Conservation (phyloP, 2,888 invertebrate species). For the Drosophila aldrichi region DNA sequence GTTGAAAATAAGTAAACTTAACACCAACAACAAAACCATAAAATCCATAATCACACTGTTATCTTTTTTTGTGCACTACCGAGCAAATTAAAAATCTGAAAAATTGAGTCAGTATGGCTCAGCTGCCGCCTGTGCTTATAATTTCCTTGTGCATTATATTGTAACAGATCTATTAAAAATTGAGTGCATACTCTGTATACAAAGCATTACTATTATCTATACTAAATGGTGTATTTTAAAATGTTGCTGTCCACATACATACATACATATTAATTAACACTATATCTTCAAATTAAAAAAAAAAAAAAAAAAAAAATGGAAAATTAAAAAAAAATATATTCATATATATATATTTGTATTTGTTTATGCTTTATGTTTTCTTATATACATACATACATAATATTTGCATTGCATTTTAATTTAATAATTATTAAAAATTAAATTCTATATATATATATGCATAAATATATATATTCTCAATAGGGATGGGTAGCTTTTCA, state of each 20-base stretch:
- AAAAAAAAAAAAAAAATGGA: slow-evolving; percentile 15
- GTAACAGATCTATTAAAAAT: slow-evolving; percentile 29
- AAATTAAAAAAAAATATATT: slow-evolving; percentile 26
- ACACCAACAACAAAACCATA: slow-evolving; percentile 1
- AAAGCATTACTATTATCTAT: slow-evolving; percentile 23
- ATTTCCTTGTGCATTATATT: slow-evolving; percentile 42
- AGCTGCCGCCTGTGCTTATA: slow-evolving; percentile 55
- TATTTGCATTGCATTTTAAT: slow-evolving; percentile 73
- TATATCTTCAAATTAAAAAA: slow-evolving; percentile 45
- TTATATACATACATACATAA: slow-evolving; percentile 38
- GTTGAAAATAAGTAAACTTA: slow-evolving; percentile 14
- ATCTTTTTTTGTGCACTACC: slow-evolving; percentile 11
- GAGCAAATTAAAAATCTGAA: slow-evolving; percentile 15
- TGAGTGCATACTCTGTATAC: slow-evolving; percentile 35
- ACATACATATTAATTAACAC: slow-evolving; percentile 47
- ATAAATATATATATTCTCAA: slow-evolving; percentile 25
- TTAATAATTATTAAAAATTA: slow-evolving; percentile 55
- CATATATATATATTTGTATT: slow-evolving; percentile 51
- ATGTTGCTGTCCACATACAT: slow-evolving; percentile 73
- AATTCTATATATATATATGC: slow-evolving; percentile 20
- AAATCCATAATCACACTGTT: slow-evolving; percentile 15
- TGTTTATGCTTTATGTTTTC: slow-evolving; percentile 59
- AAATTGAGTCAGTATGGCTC: slow-evolving; percentile 10
- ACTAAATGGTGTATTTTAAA: slow-evolving; percentile 67
- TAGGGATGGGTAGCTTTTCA: slow-evolving; percentile 11